Conservation (phyloP, 2,797 vertebrate species). For the Parotocinclus haroldoi region DNA sequence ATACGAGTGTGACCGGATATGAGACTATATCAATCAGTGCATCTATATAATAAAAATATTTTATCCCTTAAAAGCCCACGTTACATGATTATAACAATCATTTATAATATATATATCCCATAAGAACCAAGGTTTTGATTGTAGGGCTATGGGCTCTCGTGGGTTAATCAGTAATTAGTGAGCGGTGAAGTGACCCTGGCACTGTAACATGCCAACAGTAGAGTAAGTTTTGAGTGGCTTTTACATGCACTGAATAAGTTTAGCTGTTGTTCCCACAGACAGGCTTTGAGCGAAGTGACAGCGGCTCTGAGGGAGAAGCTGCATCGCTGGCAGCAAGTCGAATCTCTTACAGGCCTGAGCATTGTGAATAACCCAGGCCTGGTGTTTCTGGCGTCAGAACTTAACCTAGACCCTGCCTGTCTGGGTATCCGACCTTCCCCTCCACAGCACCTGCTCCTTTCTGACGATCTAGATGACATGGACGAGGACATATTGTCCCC, state of each 20-base stretch:
- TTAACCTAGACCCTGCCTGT: constrained; percentile 92
- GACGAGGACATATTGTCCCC: constrained; percentile 91
- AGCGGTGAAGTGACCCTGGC: no score
- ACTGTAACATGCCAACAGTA: no score
- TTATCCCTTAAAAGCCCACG: no score
- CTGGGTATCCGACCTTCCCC: constrained; percentile 85
- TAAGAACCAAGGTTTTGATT: no score
- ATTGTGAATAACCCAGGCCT: constrained; percentile 90
- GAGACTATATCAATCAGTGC: no score
- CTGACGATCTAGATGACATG: constrained; percentile 90
- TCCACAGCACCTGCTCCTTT: constrained; percentile 84
- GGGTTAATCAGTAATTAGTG: no score
- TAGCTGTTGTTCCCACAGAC: constrained; percentile 57
- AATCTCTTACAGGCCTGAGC: constrained; percentile 85
- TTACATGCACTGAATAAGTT: not conserved
- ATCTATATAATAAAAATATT: no score
- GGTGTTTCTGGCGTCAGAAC: constrained; percentile 81
- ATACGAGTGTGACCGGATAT: no score
- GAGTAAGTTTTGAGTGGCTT: not conserved
- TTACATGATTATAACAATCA: no score
- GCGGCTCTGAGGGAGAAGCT: constrained; percentile 88
- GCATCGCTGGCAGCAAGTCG: constrained; percentile 94
- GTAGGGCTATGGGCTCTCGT: no score
- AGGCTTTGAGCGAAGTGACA: constrained; percentile 89
- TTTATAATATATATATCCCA: no score